Conservation (phyloP, 2,113 vertebrate genomes). For the Leptosomus discolor region DNA sequence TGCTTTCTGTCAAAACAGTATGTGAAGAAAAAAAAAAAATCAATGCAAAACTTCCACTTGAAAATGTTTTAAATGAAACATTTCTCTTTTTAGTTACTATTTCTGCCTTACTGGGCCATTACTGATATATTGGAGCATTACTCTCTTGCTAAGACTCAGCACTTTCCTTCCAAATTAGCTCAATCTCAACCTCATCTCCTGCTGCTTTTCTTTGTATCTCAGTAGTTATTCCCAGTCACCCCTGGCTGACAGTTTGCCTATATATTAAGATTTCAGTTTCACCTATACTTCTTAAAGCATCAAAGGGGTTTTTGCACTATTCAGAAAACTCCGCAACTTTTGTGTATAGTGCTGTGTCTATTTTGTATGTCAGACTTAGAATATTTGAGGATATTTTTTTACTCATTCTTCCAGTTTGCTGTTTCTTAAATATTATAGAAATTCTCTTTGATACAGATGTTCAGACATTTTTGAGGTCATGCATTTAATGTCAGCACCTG, state of each 20-base stretch:
- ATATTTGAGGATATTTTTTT: not conserved
- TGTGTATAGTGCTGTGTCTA: not conserved
- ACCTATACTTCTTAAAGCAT: not conserved
- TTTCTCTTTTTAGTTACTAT: not conserved
- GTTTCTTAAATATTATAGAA: not conserved
- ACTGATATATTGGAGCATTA: not conserved
- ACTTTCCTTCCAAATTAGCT: not conserved
- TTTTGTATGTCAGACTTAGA: not conserved
- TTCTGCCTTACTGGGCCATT: not conserved
- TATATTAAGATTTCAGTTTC: not conserved
- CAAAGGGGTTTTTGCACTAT: not conserved
- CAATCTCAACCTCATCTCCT: not conserved
- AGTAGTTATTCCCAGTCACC: not conserved
- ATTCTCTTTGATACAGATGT: not conserved
- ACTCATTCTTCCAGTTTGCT: not conserved
- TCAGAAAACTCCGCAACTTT: not conserved
- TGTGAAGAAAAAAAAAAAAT: not conserved
- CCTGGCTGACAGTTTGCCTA: not conserved
- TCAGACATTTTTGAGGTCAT: not conserved
- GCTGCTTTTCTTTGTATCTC: not conserved
- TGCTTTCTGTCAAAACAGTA: not conserved
- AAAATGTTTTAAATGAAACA: not conserved
- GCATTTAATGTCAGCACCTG: not conserved
- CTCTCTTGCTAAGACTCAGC: not conserved
- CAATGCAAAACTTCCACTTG: not conserved